Base-by-base conservation (phyloP, 2,797 vertebrate species). In the Steatocranus sp. region DNA sequence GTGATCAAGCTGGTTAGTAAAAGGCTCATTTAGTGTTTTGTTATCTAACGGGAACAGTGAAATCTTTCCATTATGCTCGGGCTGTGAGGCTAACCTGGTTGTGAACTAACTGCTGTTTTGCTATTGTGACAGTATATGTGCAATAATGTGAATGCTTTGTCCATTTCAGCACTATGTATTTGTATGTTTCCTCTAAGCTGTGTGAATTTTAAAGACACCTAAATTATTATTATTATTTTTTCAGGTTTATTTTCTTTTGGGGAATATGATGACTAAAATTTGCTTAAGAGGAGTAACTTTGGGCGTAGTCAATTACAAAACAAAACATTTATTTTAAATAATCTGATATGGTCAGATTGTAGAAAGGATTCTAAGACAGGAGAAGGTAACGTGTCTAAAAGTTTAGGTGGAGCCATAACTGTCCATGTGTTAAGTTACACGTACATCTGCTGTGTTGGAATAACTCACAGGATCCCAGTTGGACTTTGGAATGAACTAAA, bases 121-220 rank as follows among this genome's bases (percentile, higher is more conserved):
- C 61, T 85, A 8, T 82, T 75, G 88, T 83, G 78, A 88, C 63
- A 36, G 70, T 87, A 38, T 74, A 79, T 76, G 46, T 93, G 89
- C 89, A 94, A 94, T 91, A 91, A 83, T 86, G 68, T 73, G 15
- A 73, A 48, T 48, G 74, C 87, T 86, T 83, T 66, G 46, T 83
- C 70, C 66, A 85, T 79, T 81, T 79, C 34, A 36, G 63, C 46
- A 85, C 76, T 90, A 53, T 85, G 75, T 89, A 78, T 90, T 68
- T 79, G 54, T 86, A 84, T 18, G 50, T 86, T 86, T 86, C 25
- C 53, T 88, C 53, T 83, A 54, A 63, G 68, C 46, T 49, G 58
- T 92, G 86, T 91, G 32, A 51, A 70, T 80, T 48, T 75, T 18
- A 70, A 81, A 78, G 49, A 18, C 56, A 81, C 8, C 11, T 84